Percentiles rank a stretch among this genome's conserved stretches.
Conservation (phyloP, 2,888 invertebrate species). For the Ophion ellenae region DNA sequence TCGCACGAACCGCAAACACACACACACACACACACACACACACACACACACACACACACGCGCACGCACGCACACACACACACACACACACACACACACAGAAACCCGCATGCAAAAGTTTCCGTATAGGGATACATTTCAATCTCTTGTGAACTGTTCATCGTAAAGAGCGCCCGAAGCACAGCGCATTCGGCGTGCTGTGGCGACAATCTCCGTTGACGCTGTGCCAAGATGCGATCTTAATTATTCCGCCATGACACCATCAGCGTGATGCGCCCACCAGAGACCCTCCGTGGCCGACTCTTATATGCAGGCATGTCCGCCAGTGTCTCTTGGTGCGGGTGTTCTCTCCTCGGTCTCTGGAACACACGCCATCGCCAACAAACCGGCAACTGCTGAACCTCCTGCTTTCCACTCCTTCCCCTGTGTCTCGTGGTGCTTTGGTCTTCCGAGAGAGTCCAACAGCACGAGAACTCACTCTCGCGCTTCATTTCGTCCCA, state of each 20-base stretch:
- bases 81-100: conserved; percentile 21
- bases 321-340: conserved; percentile 13
- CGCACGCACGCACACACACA: conserved; percentile 11
- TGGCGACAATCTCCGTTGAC: conserved; percentile 71
- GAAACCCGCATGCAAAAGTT: background rate
- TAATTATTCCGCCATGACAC: conserved; percentile 75
- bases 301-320: conserved; percentile 31
- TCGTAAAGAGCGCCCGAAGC: conserved; percentile 50
- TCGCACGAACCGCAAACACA: background rate
- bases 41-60: conserved; percentile 15
- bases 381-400: conserved; percentile 39
- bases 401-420: background rate
- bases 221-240: conserved; percentile 73
- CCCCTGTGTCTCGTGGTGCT: conserved; percentile 20
- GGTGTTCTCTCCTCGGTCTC: conserved; percentile 49
- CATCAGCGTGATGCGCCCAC: conserved; percentile 62
- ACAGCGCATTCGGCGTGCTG: conserved; percentile 39
- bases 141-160: conserved; percentile 51
- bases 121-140: conserved; percentile 9
- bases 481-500: conserved; percentile 70
- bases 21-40: conserved; percentile 21
- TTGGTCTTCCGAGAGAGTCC: conserved; percentile 45
- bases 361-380: conserved; percentile 44
- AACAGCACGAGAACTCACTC: conserved; percentile 59
- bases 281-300: conserved; percentile 44